Evolutionary conservation across 2,797 vertebrate species (phyloP), one percentile per base, ranked within the genome.

Genomic region (Merluccius polli): DNA sequence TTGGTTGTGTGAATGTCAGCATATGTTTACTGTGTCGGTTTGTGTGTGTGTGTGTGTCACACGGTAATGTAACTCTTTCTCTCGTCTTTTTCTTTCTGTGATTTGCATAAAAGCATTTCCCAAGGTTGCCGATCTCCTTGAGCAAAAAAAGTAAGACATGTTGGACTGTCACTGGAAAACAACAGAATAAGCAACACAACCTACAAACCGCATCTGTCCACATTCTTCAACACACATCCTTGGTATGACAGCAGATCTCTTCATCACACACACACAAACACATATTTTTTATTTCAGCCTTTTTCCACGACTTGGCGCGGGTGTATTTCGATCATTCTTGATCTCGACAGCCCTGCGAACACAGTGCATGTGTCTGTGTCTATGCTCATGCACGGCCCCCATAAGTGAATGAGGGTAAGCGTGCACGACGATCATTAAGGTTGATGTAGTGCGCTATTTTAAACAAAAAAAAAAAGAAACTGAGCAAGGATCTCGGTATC

Each of bases 401-500:
- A 7, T 72, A 11, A 2, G 33, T 41, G n/a, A 21, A 32, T 71
- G 70, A 12, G 35, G 36, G 70, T 72, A 18, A 24, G 63, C 38
- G 71, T 72, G 36, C 24, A 13, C 3, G n/a, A 5, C 18, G n/a
- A 15, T 86, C 84, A 83, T 76, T 82, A 78, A 71, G 75, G 75
- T 80, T 80, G 85, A 79, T 74, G 27, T 24, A 63, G 63, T 52
- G 44, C 44, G 44, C 18, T 52, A 21, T 52, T 52, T 52, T 21
- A 52, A 52, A 52, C 44, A 21, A 21, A 21, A 21, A 18, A 52
- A 52, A 8, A 18, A 52, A 44, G 1, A 44, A 44, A 44, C 41
- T n/a, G 2, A 44, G 41, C 41, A 16, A 44, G 2, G 41, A 1
- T 18, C 33, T 83, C 82, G 84, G 86, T 87, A 90, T 90, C 87